phyloP scores from a whole-genome alignment of 2,113 vertebrate species.

The Labeo catla region DNA sequence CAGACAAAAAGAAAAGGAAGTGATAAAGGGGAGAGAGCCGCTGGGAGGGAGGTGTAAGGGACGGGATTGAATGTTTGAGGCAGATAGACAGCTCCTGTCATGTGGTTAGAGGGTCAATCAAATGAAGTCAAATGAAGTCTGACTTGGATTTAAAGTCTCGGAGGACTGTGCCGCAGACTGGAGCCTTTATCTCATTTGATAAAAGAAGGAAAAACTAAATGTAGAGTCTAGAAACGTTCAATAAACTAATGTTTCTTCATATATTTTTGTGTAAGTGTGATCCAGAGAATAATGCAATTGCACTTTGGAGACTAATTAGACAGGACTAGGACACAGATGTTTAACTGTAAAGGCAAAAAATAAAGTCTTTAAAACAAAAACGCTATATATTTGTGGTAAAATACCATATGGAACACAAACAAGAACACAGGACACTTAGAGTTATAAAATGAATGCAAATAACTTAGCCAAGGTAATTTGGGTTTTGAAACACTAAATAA shows the following conservation, averaged over 20 bases:
- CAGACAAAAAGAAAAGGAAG: slow-evolving; percentile 13
- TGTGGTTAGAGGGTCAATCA: slow-evolving; percentile 35
- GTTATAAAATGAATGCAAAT: background rate
- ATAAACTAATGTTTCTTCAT: background rate
- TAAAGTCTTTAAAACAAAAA: background rate
- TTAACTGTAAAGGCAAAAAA: background rate
- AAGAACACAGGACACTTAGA: background rate
- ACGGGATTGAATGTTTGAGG: slow-evolving; percentile 17
- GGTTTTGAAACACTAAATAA: background rate
- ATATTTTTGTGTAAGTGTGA: background rate
- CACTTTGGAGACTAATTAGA: background rate
- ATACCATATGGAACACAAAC: background rate
- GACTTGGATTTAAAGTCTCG: background rate
- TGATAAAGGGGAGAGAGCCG: slow-evolving; percentile 22
- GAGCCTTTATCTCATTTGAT: background rate
- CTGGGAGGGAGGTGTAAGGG: background rate
- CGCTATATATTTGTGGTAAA: background rate
- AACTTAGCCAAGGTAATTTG: background rate
- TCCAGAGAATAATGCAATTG: background rate
- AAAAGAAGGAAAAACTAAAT: slow-evolving; percentile 18
- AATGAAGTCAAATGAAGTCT: slow-evolving; percentile 30
- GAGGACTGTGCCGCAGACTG: background rate
- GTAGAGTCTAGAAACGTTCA: background rate
- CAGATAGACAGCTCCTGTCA: slow-evolving; percentile 40
- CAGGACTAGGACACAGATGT: no score